Conservation (phyloP, 2,797 vertebrate species). For the Amphiprion clarkii region DNA sequence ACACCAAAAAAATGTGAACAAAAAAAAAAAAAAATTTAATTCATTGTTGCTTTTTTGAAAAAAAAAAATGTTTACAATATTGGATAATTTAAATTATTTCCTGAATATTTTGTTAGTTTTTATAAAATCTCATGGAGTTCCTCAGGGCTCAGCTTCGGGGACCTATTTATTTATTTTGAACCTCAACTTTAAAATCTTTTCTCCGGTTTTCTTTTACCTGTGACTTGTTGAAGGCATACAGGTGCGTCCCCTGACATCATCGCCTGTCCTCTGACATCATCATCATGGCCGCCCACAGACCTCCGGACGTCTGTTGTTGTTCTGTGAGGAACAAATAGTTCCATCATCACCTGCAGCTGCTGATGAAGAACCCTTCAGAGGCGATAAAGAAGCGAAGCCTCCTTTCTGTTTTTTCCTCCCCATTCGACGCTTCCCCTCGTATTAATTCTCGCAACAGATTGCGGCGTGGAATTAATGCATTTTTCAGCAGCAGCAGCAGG, state of each 20-base stretch:
- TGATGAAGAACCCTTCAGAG: conserved; percentile 6
- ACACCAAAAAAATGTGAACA: no score
- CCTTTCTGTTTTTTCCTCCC: conserved; percentile 13
- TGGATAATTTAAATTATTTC: no score
- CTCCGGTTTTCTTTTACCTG: no score
- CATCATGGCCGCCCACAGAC: conserved; percentile 22
- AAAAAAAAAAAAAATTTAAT: no score
- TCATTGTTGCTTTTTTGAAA: no score
- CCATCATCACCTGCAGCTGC: conserved; percentile 66
- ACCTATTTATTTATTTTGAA: no score
- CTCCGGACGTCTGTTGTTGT: not conserved
- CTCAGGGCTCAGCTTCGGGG: no score
- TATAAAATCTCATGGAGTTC: no score
- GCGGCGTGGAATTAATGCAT: conserved; percentile 67
- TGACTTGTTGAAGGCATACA: no score
- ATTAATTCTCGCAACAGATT: conserved; percentile 72
- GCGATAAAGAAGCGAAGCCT: conserved; percentile 49
- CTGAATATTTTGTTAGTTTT: no score
- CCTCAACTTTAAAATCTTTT: no score
- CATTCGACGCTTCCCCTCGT: conserved; percentile 52
- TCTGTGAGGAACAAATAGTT: conserved; percentile 46
- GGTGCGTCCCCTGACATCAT: not conserved
- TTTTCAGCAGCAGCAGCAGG: conserved; percentile 62
- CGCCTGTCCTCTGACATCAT: not conserved
- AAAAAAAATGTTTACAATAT: no score